phyloP scores from a whole-genome alignment of 2,113 vertebrate genomes.

The Merops nubicus region DNA sequence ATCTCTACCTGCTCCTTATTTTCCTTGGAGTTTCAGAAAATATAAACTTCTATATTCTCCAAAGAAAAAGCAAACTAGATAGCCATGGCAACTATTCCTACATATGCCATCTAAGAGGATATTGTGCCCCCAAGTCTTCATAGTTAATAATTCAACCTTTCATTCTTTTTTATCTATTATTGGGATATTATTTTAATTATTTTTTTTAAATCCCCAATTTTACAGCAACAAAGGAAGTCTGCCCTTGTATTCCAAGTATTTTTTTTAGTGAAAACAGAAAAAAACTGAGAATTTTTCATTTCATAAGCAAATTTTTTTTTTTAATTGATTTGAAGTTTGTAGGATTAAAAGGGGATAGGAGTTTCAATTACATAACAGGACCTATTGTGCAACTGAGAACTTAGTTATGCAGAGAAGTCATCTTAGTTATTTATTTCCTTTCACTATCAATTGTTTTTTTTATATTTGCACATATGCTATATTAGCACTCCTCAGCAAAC shows the following conservation, averaged over 20 bases:
- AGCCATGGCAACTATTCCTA: background rate
- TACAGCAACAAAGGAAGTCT: background rate
- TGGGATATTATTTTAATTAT: background rate
- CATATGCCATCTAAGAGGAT: background rate
- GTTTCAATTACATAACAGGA: background rate
- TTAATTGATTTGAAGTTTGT: background rate
- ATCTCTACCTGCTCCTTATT: background rate
- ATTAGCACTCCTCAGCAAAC: background rate
- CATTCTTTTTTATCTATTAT: background rate
- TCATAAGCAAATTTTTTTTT: background rate
- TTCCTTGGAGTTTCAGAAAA: background rate
- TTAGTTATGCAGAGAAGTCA: background rate
- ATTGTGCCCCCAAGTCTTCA: background rate
- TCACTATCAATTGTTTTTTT: background rate
- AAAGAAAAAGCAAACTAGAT: background rate
- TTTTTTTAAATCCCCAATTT: background rate
- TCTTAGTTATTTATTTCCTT: background rate
- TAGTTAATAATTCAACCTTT: background rate
- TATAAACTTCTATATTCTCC: background rate
- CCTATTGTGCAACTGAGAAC: background rate
- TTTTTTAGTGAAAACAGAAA: background rate
- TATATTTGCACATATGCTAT: background rate
- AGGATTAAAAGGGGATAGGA: background rate
- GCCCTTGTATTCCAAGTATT: background rate
- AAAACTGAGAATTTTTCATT: background rate